These are phyloP conservation scores for Chinchilla lanigera DNA, from an alignment of 2,113 vertebrate genomes.

Conservation along the genomic window DNA sequence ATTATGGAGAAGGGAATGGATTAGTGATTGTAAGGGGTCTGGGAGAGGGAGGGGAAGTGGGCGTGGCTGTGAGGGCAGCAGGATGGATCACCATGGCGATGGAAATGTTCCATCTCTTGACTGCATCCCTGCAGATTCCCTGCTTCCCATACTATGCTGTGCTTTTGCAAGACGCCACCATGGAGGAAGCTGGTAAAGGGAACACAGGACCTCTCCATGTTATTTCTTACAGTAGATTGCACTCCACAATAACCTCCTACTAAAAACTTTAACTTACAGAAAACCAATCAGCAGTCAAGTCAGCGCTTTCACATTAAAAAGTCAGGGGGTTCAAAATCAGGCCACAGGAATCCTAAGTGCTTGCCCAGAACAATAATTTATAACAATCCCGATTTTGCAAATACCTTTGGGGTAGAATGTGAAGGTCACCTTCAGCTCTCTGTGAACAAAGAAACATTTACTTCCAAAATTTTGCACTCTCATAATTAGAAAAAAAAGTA, in stretches of 20 bases:
- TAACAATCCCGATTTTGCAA: not conserved
- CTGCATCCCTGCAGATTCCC: not conserved
- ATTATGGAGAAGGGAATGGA: not conserved
- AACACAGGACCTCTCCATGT: too few relatives aligned
- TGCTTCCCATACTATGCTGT: too few relatives aligned
- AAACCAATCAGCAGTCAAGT: not conserved
- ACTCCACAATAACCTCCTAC: not conserved
- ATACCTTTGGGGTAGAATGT: not conserved
- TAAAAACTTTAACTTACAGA: not conserved
- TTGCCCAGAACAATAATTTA: not conserved
- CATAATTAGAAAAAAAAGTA: constrained; percentile 1
- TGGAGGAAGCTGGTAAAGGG: not conserved
- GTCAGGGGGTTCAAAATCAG: not conserved
- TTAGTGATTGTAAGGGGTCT: not conserved
- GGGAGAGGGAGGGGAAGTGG: not conserved
- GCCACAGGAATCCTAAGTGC: not conserved
- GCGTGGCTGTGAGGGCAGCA: not conserved
- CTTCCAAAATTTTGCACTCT: not conserved
- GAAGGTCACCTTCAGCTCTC: not conserved
- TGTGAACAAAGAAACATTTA: constrained; percentile 2
- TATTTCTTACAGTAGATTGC: not conserved
- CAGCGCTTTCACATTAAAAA: not conserved
- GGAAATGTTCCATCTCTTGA: not conserved
- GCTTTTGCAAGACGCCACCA: not conserved
- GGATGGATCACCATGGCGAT: not conserved